These are phyloP conservation scores for Trogon surrucura DNA, from an alignment of 2,113 vertebrate species.

Conservation along the genomic window DNA sequence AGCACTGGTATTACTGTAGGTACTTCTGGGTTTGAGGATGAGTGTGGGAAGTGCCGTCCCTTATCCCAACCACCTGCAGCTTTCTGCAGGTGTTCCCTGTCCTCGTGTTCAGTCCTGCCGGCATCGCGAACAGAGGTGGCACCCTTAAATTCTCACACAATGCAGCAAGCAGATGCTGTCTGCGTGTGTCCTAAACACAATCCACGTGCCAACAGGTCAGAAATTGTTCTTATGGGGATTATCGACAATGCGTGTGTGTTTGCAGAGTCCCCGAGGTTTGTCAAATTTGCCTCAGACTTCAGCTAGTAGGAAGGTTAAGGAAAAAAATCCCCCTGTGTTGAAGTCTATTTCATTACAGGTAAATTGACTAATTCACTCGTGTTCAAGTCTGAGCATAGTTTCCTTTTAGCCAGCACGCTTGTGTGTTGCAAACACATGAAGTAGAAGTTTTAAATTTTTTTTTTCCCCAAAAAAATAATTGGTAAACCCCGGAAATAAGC, in stretches of 20 bases:
- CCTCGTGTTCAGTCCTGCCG: accelerated
- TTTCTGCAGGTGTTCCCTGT: neutral
- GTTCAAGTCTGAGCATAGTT: neutral
- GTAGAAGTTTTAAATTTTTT: neutral
- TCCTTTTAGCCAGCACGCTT: neutral
- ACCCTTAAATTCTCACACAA: neutral
- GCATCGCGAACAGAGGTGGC: neutral
- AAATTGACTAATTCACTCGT: neutral
- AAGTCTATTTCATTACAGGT: neutral
- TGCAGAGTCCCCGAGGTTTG: neutral
- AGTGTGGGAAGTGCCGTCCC: neutral
- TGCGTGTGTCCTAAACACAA: neutral
- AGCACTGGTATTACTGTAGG: neutral
- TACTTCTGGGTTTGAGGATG: neutral
- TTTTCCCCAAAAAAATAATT: neutral
- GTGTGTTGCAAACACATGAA: neutral
- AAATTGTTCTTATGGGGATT: neutral
- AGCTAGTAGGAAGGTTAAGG: neutral
- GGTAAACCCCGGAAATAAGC: neutral
- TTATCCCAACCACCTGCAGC: neutral
- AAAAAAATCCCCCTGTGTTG: neutral
- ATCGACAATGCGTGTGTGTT: neutral
- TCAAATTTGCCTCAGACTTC: neutral
- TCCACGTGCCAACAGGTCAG: neutral
- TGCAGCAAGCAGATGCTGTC: neutral